Percentiles rank a stretch among this genome's conserved stretches.
phyloP scores from a whole-genome alignment of 2,888 invertebrate genomes.

The Melanostoma scalare region DNA sequence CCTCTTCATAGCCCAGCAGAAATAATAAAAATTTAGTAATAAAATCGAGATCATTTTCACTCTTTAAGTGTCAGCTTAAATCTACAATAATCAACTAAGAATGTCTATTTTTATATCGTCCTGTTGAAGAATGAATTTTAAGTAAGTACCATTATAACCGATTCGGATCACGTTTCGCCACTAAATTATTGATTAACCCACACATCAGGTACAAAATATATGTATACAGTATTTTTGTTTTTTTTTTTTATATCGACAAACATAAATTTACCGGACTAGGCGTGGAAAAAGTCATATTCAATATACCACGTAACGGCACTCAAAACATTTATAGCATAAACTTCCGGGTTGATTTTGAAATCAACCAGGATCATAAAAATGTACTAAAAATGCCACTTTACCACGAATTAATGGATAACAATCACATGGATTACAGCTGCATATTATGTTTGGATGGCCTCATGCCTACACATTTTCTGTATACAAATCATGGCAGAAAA shows the following conservation, averaged over 20 bases:
- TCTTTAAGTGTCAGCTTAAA: no score
- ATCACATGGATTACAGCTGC: conserved; percentile 12
- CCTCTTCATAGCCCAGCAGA: no score
- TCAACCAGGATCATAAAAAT: conserved; percentile 40
- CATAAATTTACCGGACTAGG: conserved; percentile 7
- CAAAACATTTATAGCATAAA: conserved; percentile 16
- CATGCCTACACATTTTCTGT: not conserved
- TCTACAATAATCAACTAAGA: no score
- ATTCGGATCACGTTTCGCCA: conserved; percentile 1
- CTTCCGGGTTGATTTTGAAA: conserved; percentile 25
- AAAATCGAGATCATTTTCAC: no score
- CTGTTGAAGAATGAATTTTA: not conserved
- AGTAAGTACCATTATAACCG: not conserved
- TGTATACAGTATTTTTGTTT: not conserved
- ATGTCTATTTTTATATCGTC: not conserved
- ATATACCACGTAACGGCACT: conserved; percentile 8
- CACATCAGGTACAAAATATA: not conserved
- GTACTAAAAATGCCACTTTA: conserved; percentile 30
- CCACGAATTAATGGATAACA: conserved; percentile 16
- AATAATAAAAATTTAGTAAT: no score
- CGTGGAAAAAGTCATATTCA: not conserved
- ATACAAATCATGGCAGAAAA: not conserved
- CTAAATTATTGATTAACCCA: conserved; percentile 7
- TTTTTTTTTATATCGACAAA: conserved; percentile 1
- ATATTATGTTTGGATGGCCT: not conserved